Conservation (phyloP, 2,888 invertebrate species). For the Andrena fulva region DNA sequence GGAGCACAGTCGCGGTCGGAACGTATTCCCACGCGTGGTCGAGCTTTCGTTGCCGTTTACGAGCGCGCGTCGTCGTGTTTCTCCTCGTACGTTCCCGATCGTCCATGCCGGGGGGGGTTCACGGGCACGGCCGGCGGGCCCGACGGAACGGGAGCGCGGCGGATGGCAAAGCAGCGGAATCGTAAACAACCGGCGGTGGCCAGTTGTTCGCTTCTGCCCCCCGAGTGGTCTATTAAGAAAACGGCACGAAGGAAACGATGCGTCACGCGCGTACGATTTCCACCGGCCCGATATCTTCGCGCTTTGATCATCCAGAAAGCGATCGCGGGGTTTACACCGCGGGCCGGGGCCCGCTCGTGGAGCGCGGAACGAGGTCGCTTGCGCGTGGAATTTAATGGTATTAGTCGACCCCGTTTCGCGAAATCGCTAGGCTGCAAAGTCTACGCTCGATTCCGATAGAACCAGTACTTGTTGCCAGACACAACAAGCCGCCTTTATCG, state of each 20-base stretch:
- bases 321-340: constrained; percentile 7
- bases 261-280: background rate
- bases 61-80: background rate
- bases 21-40: constrained; percentile 8
- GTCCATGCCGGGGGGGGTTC: background rate
- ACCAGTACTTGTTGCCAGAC: constrained; percentile 53
- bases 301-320: background rate
- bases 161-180: too few relatives aligned
- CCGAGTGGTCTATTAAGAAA: too few relatives aligned
- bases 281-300: background rate
- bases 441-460: constrained; percentile 47
- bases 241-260: background rate
- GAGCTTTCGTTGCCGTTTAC: background rate
- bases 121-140: too few relatives aligned
- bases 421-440: constrained; percentile 44
- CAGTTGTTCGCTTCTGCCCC: too few relatives aligned
- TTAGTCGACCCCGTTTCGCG: constrained; percentile 64
- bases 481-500: constrained; percentile 65
- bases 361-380: constrained; percentile 24
- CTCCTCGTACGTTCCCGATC: constrained; percentile 19
- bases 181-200: too few relatives aligned
- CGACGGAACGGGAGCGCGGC: too few relatives aligned
- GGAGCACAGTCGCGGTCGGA: constrained; percentile 45
- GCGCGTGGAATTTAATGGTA: constrained; percentile 39
- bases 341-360: background rate